These are phyloP conservation scores for Hypanus sabinus DNA, from an alignment of 2,113 vertebrate genomes.

Conservation along the genomic window DNA sequence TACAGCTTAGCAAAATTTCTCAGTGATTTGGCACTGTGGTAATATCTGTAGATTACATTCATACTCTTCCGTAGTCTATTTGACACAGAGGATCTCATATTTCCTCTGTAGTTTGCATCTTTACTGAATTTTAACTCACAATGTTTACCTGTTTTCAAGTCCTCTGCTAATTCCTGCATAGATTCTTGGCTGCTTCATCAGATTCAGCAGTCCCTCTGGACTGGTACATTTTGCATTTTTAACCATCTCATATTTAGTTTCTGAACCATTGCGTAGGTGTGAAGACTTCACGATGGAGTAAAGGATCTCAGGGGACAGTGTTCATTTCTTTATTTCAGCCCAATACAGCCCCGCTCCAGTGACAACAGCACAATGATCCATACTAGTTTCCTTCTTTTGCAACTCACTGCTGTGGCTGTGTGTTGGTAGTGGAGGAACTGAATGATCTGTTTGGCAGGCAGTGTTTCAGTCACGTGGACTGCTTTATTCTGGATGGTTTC, in stretches of 20 bases:
- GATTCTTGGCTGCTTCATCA: not conserved
- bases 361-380: too few relatives aligned
- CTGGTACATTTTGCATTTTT: not conserved
- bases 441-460: too few relatives aligned
- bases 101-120: not conserved
- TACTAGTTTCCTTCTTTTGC: too few relatives aligned
- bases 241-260: not conserved
- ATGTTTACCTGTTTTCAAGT: too few relatives aligned
- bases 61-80: not conserved
- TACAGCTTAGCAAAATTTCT: not conserved
- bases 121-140: too few relatives aligned
- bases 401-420: too few relatives aligned
- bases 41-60: not conserved
- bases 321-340: not conserved
- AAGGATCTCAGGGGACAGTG: not conserved
- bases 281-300: not conserved
- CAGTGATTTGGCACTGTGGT: not conserved
- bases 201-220: not conserved
- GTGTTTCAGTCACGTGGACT: too few relatives aligned
- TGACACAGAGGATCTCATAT: not conserved
- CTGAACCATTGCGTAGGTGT: not conserved
- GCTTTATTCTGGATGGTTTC: too few relatives aligned
- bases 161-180: not conserved
- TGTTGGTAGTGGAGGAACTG: too few relatives aligned
- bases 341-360: not conserved